Evolutionary conservation across 2,797 vertebrate species (phyloP), one percentile per base, ranked within the genome.

Genomic region (Sternarchorhynchus goeldii): DNA sequence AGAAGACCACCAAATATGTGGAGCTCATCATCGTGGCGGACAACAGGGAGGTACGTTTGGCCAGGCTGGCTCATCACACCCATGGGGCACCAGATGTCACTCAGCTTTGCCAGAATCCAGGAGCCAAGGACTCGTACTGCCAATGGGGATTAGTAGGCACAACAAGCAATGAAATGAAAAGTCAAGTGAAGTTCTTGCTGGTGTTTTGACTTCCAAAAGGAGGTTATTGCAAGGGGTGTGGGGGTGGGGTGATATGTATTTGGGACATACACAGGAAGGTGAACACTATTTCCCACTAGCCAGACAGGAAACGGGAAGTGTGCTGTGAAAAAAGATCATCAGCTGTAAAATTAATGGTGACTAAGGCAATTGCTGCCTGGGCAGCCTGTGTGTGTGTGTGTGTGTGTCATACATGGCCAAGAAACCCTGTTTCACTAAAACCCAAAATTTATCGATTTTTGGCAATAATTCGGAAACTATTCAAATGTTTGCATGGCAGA

Each of bases 1-100:
- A 95, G 91, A 93, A 93, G 81, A 96, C 91, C 0, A 98, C 94
- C 3, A 99, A 99, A 88, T 99, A 98, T 0, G 97, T 99, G 88
- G 97, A 99, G 89, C 95, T 99, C 72, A 95, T 99, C 88, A 97
- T 99, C 5, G 97, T 99, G 58, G 98, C 98, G 2, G 98, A 99
- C 89, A 99, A 99, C 90, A 92, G 97, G 73, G 97, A 99, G 96
- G 98, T 99, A 92, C 0, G 73, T 77, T 75, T 64, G 60, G 32
- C 64, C 66, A 70, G 73, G 36, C 63, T 74, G 50, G 14, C 31
- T 1, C 45, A 14, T 68, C 50, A 62, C 29, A 21, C 50, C 58
- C 21, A 18, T n/a, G 21, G 50, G 45, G 60, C 45, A 63, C 53
- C 76, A 78, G 36, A 81, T 69, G 72, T 18, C 45, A 45, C 32